Evolutionary conservation across 1,140 invertebrate species (phyloP).

Genomic region (Drosophila ohnishii): DNA sequence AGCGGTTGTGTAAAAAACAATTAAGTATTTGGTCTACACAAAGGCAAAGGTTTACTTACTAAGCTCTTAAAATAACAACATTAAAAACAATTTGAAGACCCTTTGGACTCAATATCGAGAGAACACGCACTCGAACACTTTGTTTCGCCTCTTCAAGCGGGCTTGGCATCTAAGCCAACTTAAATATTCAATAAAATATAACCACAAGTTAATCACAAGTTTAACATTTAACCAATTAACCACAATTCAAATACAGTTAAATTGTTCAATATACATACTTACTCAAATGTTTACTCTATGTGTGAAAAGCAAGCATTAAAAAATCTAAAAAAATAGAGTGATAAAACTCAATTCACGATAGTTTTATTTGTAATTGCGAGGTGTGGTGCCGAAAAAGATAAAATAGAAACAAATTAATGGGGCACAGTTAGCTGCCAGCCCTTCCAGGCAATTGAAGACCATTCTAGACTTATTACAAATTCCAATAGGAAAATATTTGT

Average conservation of each 20-base stretch:
- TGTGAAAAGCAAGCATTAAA: conserved; percentile 66
- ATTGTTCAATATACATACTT: conserved; percentile 38
- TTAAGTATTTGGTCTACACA: neutral
- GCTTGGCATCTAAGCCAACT: conserved; percentile 26
- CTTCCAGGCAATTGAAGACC: conserved; percentile 6
- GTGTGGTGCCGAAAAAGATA: conserved; percentile 2
- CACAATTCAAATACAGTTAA: conserved; percentile 40
- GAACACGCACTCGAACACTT: conserved; percentile 7
- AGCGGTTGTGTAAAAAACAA: neutral
- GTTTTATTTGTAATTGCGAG: conserved; percentile 52
- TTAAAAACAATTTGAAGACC: neutral
- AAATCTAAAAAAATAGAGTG: conserved; percentile 48
- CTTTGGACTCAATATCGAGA: neutral
- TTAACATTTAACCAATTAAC: conserved; percentile 30
- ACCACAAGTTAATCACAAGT: conserved; percentile 40
- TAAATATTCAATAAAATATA: conserved; percentile 37
- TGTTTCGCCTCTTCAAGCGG: conserved; percentile 32
- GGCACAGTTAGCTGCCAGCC: conserved; percentile 3
- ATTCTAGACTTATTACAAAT: neutral
- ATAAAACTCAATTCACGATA: conserved; percentile 32
- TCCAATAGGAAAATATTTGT: neutral
- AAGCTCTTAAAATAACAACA: neutral
- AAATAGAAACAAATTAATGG: neutral
- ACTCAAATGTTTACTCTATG: conserved; percentile 62
- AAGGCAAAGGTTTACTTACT: neutral